Percentiles rank a stretch among this genome's conserved stretches.
Conservation (phyloP, 2,113 vertebrate species). For the Lethenteron camtschaticum region DNA sequence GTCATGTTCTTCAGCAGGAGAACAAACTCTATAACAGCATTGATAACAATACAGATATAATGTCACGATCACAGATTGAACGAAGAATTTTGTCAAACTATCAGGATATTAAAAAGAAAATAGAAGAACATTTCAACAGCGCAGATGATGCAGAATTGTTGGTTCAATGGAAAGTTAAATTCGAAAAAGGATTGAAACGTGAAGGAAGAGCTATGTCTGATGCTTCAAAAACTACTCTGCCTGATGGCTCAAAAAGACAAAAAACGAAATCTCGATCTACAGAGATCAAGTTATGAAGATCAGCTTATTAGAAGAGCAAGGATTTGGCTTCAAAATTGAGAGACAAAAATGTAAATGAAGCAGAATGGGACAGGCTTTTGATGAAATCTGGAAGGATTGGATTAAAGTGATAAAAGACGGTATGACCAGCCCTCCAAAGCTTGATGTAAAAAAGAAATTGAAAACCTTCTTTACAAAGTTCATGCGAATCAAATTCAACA, state of each 20-base stretch:
- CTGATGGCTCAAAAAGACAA: constrained; percentile 12
- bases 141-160: constrained; percentile 17
- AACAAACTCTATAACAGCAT: constrained; percentile 16
- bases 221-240: constrained; percentile 13
- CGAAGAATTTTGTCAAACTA: constrained; percentile 6
- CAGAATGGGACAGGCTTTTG: too few relatives aligned
- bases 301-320: constrained; percentile 16
- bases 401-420: constrained; percentile 9
- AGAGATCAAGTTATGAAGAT: constrained; percentile 10
- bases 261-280: constrained; percentile 11
- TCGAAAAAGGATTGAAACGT: constrained; percentile 11
- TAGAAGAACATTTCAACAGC: constrained; percentile 19
- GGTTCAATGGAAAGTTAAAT: constrained; percentile 17
- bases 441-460: constrained; percentile 13
- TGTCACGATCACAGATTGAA: not conserved
- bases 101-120: constrained; percentile 10
- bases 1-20: constrained; percentile 16
- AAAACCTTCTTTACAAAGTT: constrained; percentile 13
- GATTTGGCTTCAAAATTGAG: constrained; percentile 14
- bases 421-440: not conserved
- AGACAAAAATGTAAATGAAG: not conserved
- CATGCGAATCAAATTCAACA: constrained; percentile 10
- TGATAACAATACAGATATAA: constrained; percentile 11
- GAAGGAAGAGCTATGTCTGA: constrained; percentile 13
- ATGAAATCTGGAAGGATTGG: constrained; percentile 13